phyloP scores from a whole-genome alignment of 1,140 invertebrate species.

The Drosophila equinoxialis region DNA sequence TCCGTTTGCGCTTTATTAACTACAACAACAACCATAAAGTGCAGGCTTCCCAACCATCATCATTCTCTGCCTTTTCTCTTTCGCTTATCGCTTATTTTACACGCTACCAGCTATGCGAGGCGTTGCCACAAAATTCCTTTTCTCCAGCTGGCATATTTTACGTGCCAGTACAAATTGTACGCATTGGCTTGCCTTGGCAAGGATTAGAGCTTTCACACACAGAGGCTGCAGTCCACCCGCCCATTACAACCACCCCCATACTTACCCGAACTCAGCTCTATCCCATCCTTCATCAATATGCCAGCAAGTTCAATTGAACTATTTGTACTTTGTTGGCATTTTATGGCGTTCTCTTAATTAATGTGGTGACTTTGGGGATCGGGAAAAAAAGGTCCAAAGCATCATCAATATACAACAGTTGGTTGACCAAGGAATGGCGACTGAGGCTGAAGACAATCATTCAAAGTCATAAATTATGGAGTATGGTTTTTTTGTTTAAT shows the following conservation, averaged over 20 bases:
- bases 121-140: conserved; percentile 70
- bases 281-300: neutral
- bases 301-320: conserved; percentile 41
- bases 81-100: conserved; percentile 79
- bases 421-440: conserved; percentile 7
- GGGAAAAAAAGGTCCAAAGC: conserved; percentile 42
- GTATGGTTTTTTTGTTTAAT: neutral
- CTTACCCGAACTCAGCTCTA: neutral
- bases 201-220: conserved; percentile 49
- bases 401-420: conserved; percentile 53
- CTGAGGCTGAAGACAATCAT: conserved; percentile 35
- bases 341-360: conserved; percentile 45
- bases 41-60: conserved; percentile 46
- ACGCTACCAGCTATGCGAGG: conserved; percentile 71
- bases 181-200: conserved; percentile 41
- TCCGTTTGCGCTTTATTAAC: conserved; percentile 70
- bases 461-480: conserved; percentile 35
- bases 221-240: conserved; percentile 18
- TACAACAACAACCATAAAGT: conserved; percentile 66
- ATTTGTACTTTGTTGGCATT: conserved; percentile 50
- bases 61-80: conserved; percentile 9
- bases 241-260: conserved; percentile 11
- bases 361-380: conserved; percentile 54
- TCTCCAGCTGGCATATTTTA: conserved; percentile 71
- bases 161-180: conserved; percentile 57